phyloP scores from a whole-genome alignment of 2,888 invertebrate genomes.

The Tetheella fluctuosa region DNA sequence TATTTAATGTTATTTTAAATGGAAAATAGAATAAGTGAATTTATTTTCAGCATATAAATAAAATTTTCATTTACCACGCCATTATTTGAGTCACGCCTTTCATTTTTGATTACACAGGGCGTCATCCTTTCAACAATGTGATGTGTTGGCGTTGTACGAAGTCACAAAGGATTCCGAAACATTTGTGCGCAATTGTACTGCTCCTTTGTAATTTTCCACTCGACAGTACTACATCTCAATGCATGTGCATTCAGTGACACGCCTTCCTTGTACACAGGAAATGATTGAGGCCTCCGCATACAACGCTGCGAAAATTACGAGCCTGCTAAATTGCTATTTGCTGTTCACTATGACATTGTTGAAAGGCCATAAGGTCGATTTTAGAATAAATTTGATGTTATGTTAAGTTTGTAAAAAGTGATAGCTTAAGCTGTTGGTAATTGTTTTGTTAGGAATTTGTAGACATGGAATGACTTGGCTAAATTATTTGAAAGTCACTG shows the following conservation, averaged over 20 bases:
- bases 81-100: too few relatives aligned
- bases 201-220: conserved; percentile 3
- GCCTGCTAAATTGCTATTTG: conserved; percentile 1
- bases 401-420: not conserved
- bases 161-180: not conserved
- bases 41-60: too few relatives aligned
- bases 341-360: not conserved
- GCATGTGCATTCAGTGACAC: not conserved
- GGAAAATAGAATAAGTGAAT: too few relatives aligned
- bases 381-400: not conserved
- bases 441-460: not conserved
- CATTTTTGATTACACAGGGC: too few relatives aligned
- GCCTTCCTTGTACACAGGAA: conserved; percentile 1
- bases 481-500: too few relatives aligned
- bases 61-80: too few relatives aligned
- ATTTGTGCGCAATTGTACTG: not conserved
- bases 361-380: not conserved
- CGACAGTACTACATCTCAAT: conserved; percentile 1
- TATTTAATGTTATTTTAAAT: too few relatives aligned
- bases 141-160: not conserved
- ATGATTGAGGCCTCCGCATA: not conserved
- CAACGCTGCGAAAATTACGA: not conserved
- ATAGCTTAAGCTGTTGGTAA: not conserved
- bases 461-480: not conserved
- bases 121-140: not conserved